Conservation (phyloP, 2,888 invertebrate genomes). For the Erpobdella octoculata region DNA sequence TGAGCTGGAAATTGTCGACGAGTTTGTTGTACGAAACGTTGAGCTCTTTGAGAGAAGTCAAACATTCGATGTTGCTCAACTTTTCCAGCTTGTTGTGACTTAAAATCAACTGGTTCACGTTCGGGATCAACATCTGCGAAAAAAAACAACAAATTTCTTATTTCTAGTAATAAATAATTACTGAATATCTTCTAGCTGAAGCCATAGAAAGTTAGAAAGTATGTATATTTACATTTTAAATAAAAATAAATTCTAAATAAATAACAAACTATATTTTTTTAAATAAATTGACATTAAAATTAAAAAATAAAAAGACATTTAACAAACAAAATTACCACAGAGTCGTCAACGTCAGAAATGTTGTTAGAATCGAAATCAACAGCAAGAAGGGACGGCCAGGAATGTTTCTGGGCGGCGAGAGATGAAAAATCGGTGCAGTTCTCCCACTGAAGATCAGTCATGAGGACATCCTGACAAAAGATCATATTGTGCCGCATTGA, state of each 20-base stretch:
- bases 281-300: neutral
- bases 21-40: conserved; percentile 18
- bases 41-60: neutral
- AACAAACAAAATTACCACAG: neutral
- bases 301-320: neutral
- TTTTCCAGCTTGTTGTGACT: conserved; percentile 9
- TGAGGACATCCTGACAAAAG: conserved; percentile 22
- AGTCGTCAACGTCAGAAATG: neutral
- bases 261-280: neutral
- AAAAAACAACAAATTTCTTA: neutral
- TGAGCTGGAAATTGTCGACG: neutral
- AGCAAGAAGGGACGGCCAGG: neutral
- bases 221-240: too few species aligned
- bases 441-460: conserved; percentile 19
- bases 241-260: neutral
- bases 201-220: too few species aligned
- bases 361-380: conserved; percentile 7
- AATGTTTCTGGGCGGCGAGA: neutral
- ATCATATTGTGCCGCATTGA: too few species aligned
- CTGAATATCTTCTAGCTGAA: neutral
- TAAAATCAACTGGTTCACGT: neutral
- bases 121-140: neutral
- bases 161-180: neutral
- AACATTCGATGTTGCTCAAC: neutral
- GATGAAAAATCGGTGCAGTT: neutral